Evolutionary conservation across 2,888 invertebrate species (phyloP).

Genomic region (Amiota minor): DNA sequence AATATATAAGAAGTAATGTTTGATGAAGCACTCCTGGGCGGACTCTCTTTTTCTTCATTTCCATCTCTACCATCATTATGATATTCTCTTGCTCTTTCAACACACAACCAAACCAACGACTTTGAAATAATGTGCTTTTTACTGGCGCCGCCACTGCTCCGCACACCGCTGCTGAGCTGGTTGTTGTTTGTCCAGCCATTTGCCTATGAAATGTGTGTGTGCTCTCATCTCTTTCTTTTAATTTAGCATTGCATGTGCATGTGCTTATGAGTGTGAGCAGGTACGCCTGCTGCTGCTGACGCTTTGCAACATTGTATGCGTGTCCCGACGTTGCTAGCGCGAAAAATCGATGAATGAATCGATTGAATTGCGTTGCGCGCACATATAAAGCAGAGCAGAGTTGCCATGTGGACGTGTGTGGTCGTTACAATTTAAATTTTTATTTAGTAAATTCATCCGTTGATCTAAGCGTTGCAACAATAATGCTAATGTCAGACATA

Average conservation of each 20-base stretch:
- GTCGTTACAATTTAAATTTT: slow-evolving; percentile 6
- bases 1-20: neutral
- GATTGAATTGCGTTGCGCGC: slow-evolving; percentile 57
- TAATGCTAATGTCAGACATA: too few relatives aligned
- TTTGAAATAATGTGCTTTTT: slow-evolving; percentile 25
- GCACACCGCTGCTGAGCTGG: too few relatives aligned
- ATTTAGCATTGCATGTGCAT: neutral
- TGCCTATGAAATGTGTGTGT: neutral
- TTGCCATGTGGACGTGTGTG: neutral
- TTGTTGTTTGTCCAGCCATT: too few relatives aligned
- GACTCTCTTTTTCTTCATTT: neutral
- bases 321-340: slow-evolving; percentile 51
- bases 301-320: slow-evolving; percentile 25
- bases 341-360: slow-evolving; percentile 74
- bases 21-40: slow-evolving; percentile 18
- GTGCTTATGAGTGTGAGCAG: slow-evolving; percentile 7
- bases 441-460: too few relatives aligned
- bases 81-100: too few relatives aligned
- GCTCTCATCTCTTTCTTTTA: slow-evolving; percentile 5
- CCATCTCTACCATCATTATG: neutral
- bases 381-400: slow-evolving; percentile 1
- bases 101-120: neutral
- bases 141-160: neutral
- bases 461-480: too few relatives aligned
- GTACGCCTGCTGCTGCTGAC: slow-evolving; percentile 7